These are phyloP conservation scores for Nephotettix cincticeps DNA, from an alignment of 1,140 invertebrate species.

Conservation along the genomic window DNA sequence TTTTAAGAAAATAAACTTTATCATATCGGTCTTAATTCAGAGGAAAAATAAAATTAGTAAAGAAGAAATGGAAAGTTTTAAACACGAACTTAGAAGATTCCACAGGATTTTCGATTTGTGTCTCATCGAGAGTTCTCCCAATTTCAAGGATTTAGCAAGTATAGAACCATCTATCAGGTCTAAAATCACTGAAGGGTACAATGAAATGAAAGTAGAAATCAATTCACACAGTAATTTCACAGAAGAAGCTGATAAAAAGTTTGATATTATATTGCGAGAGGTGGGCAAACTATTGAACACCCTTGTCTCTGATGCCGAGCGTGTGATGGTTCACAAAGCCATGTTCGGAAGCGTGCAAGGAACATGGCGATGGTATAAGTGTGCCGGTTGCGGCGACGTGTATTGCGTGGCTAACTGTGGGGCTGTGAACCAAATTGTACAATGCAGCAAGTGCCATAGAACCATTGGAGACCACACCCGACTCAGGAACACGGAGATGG, in stretches of 20 bases:
- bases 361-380: background rate
- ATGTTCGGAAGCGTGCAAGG: background rate
- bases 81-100: constrained; percentile 32
- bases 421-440: background rate
- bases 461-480: background rate
- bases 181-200: background rate
- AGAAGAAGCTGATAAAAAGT: background rate
- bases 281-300: background rate
- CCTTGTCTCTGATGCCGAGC: background rate
- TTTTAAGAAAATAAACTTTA: constrained; percentile 21
- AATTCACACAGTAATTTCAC: background rate
- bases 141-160: background rate
- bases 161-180: background rate
- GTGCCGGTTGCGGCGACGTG: background rate
- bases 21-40: constrained; percentile 17
- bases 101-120: constrained; percentile 26
- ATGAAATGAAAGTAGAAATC: constrained; percentile 20
- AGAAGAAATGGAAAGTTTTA: constrained; percentile 30
- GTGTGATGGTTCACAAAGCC: background rate
- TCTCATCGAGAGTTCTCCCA: constrained; percentile 15
- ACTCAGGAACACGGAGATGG: background rate
- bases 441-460: background rate
- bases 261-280: background rate
- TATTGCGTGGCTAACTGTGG: constrained; percentile 19
- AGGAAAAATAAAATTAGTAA: constrained; percentile 25